Conservation (phyloP, 37 sponge, comb jelly and placozoan species). For the Mnemiopsis leidyi region DNA sequence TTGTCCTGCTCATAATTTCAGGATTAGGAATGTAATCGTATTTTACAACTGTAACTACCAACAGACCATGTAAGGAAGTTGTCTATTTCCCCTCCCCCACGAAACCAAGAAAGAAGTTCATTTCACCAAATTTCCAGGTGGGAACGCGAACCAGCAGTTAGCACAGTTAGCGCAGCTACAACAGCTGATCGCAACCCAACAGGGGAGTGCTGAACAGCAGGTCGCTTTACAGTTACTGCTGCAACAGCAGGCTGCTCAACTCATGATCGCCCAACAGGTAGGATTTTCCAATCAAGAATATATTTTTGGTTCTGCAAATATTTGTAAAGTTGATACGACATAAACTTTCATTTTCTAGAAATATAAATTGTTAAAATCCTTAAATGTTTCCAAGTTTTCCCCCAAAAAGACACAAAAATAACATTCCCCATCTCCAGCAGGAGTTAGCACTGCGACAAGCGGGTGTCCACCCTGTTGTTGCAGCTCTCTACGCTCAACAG, state of each 20-base stretch:
- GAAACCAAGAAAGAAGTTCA: no score
- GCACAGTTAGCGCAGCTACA: constrained; percentile 15
- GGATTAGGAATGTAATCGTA: no score
- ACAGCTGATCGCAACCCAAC: not conserved
- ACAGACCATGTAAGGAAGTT: no score
- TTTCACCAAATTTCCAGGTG: no score
- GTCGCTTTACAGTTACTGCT: constrained; percentile 1
- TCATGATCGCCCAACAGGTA: constrained; percentile 50
- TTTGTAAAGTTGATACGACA: no score
- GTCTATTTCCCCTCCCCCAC: no score
- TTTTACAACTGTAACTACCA: no score
- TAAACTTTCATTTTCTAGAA: no score
- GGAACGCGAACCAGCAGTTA: constrained; percentile 22
- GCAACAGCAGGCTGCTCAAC: constrained; percentile 31
- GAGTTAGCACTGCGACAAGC: constrained; percentile 45
- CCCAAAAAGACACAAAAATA: not conserved
- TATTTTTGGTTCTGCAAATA: no score
- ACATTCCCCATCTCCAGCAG: not conserved
- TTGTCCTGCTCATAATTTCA: no score
- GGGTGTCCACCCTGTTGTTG: constrained; percentile 34
- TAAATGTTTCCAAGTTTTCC: not conserved
- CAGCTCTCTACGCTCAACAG: constrained; percentile 42
- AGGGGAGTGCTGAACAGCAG: not conserved
- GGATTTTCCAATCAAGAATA: no score
- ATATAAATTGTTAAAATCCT: not conserved